Evolutionary conservation across 2,797 vertebrate genomes (phyloP).

Genomic region (Carapus acus): DNA sequence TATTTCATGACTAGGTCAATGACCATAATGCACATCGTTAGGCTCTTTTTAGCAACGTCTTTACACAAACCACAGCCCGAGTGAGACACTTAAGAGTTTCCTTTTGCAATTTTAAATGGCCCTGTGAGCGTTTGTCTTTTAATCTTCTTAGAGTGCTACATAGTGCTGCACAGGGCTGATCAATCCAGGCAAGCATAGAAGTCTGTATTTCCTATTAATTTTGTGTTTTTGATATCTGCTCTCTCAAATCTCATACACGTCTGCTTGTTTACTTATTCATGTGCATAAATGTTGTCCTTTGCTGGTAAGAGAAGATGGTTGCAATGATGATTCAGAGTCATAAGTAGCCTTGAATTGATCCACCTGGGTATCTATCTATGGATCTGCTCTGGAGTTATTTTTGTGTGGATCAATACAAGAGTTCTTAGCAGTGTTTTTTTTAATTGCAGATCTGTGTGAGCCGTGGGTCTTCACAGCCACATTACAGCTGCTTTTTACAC

Average conservation of each 20-base stretch:
- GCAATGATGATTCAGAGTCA: not conserved
- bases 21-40: not conserved
- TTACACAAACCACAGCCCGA: constrained; percentile 15
- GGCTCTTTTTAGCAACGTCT: constrained; percentile 28
- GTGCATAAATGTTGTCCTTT: too few relatives aligned
- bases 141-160: constrained; percentile 20
- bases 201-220: not conserved
- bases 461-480: constrained; percentile 1
- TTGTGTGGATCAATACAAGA: constrained; percentile 36
- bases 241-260: not conserved
- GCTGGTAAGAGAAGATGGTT: not conserved
- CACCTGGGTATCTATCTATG: constrained; percentile 9
- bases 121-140: constrained; percentile 19
- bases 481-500: not conserved
- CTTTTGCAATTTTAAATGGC: constrained; percentile 22
- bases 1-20: not conserved
- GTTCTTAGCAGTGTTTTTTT: constrained; percentile 12
- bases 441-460: constrained; percentile 4
- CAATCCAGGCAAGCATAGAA: constrained; percentile 12
- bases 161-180: constrained; percentile 12
- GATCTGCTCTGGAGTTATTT: constrained; percentile 27
- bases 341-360: not conserved
- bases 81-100: constrained; percentile 31
- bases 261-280: not conserved
- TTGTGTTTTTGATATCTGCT: constrained; percentile 17